Evolutionary conservation across 2,797 vertebrate species (phyloP).

Genomic region (Enteromius trimaculatus): DNA sequence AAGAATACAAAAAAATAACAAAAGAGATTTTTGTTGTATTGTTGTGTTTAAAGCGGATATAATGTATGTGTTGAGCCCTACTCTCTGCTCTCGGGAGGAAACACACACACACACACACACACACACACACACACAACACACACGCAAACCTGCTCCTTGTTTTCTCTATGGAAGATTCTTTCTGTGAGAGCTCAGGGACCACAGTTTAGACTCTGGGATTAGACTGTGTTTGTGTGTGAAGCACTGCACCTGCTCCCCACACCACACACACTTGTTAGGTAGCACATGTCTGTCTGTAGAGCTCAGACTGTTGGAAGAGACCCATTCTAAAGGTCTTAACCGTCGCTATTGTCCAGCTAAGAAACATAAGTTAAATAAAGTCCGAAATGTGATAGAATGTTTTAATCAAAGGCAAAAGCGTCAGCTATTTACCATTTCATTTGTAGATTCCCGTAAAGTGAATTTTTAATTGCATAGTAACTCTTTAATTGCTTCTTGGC

Average conservation of each 20-base stretch:
- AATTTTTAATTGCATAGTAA: constrained; percentile 15
- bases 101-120: background rate
- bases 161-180: constrained; percentile 52
- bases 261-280: constrained; percentile 45
- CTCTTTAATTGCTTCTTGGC: constrained; percentile 15
- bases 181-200: constrained; percentile 45
- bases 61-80: constrained; percentile 30
- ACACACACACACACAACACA: no score
- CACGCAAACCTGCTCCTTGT: constrained; percentile 40
- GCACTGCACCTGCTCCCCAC: constrained; percentile 73
- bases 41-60: constrained; percentile 46
- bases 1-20: no score
- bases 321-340: constrained; percentile 68
- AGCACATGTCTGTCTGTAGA: constrained; percentile 52
- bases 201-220: constrained; percentile 64
- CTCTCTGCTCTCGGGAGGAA: constrained; percentile 3
- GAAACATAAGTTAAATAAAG: constrained; percentile 13
- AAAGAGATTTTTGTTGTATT: constrained; percentile 17
- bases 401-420: constrained; percentile 26
- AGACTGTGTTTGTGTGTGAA: constrained; percentile 69
- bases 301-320: constrained; percentile 68
- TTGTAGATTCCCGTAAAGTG: background rate
- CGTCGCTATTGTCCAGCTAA: constrained; percentile 48
- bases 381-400: constrained; percentile 49
- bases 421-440: background rate